A percentile compares a stretch with the other conserved stretches of the same genome.
These are phyloP conservation scores for Acleris emargana DNA, from an alignment of 2,888 invertebrate genomes.

Conservation along the genomic window DNA sequence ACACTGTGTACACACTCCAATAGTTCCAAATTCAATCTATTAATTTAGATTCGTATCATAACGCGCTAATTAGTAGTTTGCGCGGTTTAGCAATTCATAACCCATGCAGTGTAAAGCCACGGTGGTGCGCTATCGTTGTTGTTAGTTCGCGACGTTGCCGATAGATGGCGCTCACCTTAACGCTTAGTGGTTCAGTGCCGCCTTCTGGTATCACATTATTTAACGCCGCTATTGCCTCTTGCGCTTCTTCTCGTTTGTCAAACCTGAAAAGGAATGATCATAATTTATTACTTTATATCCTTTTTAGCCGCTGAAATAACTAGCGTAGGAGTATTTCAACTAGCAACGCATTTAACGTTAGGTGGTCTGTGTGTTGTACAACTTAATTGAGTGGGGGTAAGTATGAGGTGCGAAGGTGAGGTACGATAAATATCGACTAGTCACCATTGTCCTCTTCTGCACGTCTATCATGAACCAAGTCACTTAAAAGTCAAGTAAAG, in stretches of 20 bases:
- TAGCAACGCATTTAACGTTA: too few relatives aligned
- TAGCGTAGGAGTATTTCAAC: too few relatives aligned
- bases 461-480: too few relatives aligned
- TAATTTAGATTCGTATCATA: background rate
- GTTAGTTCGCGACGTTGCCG: constrained; percentile 2
- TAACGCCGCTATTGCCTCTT: constrained; percentile 93
- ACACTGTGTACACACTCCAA: constrained; percentile 22
- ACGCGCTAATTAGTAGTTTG: background rate
- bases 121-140: constrained; percentile 12
- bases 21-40: constrained; percentile 11
- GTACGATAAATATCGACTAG: too few relatives aligned
- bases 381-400: too few relatives aligned
- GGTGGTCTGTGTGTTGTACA: too few relatives aligned
- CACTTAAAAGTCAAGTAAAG: too few relatives aligned
- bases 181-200: constrained; percentile 91
- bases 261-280: constrained; percentile 79
- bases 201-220: constrained; percentile 94
- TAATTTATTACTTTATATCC: background rate
- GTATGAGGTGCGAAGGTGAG: too few relatives aligned
- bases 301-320: background rate
- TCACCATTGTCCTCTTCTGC: too few relatives aligned
- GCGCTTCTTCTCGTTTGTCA: constrained; percentile 94
- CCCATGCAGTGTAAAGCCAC: constrained; percentile 31
- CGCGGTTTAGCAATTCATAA: constrained; percentile 15
- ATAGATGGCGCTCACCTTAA: constrained; percentile 79